Conservation (phyloP, 2,888 invertebrate species). For the Apodemia duryi region DNA sequence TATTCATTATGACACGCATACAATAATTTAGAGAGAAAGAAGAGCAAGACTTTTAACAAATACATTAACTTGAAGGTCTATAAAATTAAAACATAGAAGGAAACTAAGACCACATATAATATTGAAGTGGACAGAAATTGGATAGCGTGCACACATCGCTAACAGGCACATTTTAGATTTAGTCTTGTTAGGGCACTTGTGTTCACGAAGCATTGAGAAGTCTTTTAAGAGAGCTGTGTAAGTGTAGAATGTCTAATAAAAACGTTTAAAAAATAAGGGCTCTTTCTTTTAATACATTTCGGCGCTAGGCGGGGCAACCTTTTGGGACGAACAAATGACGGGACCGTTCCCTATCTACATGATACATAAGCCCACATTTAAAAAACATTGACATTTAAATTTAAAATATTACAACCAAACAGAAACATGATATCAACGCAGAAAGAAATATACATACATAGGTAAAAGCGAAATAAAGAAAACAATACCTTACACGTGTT, state of each 20-base stretch:
- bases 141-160: slow-evolving; percentile 75
- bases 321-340: slow-evolving; percentile 41
- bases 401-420: slow-evolving; percentile 22
- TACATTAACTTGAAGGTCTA: slow-evolving; percentile 56
- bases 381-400: slow-evolving; percentile 43
- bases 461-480: slow-evolving; percentile 20
- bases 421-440: slow-evolving; percentile 23
- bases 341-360: slow-evolving; percentile 61
- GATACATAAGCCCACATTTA: slow-evolving; percentile 63
- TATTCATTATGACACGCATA: neutral
- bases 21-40: slow-evolving; percentile 41
- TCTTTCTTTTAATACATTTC: slow-evolving; percentile 55
- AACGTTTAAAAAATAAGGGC: slow-evolving; percentile 51
- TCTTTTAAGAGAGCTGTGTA: slow-evolving; percentile 43
- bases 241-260: slow-evolving; percentile 50
- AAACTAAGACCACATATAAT: slow-evolving; percentile 76
- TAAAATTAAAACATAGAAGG: slow-evolving; percentile 50
- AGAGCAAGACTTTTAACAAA: slow-evolving; percentile 48
- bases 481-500: slow-evolving; percentile 3
- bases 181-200: slow-evolving; percentile 50
- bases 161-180: slow-evolving; percentile 67
- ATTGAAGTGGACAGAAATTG: slow-evolving; percentile 71
- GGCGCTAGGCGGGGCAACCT: slow-evolving; percentile 77
- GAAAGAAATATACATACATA: slow-evolving; percentile 21
- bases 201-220: slow-evolving; percentile 49